Percentiles rank a stretch among this genome's conserved stretches.
These are phyloP conservation scores for Adelognathus sp. DNA, from an alignment of 2,888 invertebrate species.

Conservation along the genomic window DNA sequence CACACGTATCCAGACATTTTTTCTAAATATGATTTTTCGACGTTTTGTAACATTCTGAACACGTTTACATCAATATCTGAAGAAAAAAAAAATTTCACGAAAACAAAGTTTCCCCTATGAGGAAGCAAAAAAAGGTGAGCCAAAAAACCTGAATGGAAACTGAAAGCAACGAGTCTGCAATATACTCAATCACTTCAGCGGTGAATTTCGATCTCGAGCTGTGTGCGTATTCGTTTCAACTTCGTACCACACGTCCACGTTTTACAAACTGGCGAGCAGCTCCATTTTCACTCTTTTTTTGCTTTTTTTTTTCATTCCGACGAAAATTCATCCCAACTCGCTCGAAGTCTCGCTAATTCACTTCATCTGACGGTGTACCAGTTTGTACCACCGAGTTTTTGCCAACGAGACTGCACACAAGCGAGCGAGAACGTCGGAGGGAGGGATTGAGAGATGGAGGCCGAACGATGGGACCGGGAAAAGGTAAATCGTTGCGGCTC, in stretches of 20 bases:
- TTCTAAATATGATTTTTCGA: too few relatives aligned
- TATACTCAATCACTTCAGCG: too few relatives aligned
- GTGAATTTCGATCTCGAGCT: not conserved
- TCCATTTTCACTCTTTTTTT: not conserved
- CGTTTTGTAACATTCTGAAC: too few relatives aligned
- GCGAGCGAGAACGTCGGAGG: not conserved
- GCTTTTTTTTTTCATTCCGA: not conserved
- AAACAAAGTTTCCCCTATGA: too few relatives aligned
- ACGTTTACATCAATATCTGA: too few relatives aligned
- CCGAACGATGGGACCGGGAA: not conserved
- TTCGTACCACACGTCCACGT: not conserved
- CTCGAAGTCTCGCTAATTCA: not conserved
- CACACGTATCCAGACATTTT: too few relatives aligned
- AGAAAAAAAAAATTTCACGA: too few relatives aligned
- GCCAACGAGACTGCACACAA: not conserved
- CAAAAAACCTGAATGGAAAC: not conserved
- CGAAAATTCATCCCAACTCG: not conserved
- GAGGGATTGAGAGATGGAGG: conserved; percentile 7
- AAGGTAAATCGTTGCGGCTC: conserved; percentile 46
- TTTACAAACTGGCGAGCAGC: not conserved
- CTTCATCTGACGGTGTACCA: not conserved
- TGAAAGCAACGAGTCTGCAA: not conserved
- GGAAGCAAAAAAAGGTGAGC: too few relatives aligned
- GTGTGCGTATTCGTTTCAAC: not conserved
- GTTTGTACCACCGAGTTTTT: not conserved